Base-by-base conservation (phyloP, 92 coral and sea anemone species). In the Porites divaricata region DNA sequence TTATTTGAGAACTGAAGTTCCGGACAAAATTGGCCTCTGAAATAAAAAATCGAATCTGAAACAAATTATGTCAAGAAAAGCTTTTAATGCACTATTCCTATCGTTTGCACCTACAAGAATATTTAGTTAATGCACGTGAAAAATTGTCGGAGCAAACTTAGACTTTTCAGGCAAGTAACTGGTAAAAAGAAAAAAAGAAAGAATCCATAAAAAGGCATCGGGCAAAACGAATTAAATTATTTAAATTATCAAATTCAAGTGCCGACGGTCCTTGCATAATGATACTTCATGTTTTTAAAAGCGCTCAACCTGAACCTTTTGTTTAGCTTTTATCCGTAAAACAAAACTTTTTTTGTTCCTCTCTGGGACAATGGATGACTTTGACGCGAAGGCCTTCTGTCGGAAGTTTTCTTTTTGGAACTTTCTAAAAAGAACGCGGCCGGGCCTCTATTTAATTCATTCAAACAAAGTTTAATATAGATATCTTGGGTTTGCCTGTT, bases 311-410 rank as follows among this genome's bases (percentile, higher is more conserved):
- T 6, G 20, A 56, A 28, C 73, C 73, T 51, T 78, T 78, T 78
- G 49, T 49, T 35, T 57, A 23, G 20, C 84, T 69, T 79, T 80
- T 57, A 80, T 70, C 76, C 22, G 20, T 68, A 54, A 54, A 80
- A 80, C 76, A 80, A 80, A 69, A 80, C 67, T 28, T n/a, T 28
- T n/a, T 80, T 80, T 67, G 85, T 80, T 69, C 77, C 56, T 10
- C 67, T 69, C 69, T 80, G 68, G 76, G 76, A 80, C 84, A 80
- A 80, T 56, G 48, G 76, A 54, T 19, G 65, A 56, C 74, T 68
- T 56, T 68, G 67, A 69, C 45, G 15, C 14, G 58, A 19, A 57
- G 35, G 68, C 63, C 16, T 54, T 80, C 63, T 9, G 17, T 59
- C 6, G 5, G 35, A 61, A 16, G 19, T 59, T 61, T 16, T 48